Evolutionary conservation across 2,797 vertebrate species (phyloP).

Genomic region (Jordanella pulchra): DNA sequence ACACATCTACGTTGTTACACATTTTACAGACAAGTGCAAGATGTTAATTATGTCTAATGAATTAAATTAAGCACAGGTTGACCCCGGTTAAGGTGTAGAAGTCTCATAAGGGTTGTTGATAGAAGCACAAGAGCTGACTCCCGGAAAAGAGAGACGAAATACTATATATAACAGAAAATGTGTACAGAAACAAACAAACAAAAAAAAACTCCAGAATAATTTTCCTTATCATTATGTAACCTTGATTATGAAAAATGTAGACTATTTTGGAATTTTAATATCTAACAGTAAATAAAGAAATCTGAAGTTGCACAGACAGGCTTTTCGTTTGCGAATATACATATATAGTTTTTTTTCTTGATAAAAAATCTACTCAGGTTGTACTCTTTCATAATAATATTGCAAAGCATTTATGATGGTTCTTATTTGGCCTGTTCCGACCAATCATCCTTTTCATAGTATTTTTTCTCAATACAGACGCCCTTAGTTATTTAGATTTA

Average conservation of each 20-base stretch:
- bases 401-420: conserved; percentile 4
- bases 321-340: not conserved
- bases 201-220: not conserved
- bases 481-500: too few species aligned
- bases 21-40: conserved; percentile 5
- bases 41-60: conserved; percentile 8
- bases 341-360: too few species aligned
- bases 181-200: not conserved
- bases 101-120: not conserved
- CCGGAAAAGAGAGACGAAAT: not conserved
- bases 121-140: not conserved
- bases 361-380: conserved; percentile 4
- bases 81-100: conserved; percentile 1
- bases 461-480: conserved; percentile 37
- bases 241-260: not conserved
- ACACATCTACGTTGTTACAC: not conserved
- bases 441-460: conserved; percentile 3
- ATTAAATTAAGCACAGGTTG: conserved; percentile 3
- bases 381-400: conserved; percentile 13
- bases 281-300: too few species aligned
- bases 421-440: conserved; percentile 25
- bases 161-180: not conserved
- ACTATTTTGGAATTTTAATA: too few species aligned
- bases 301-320: not conserved
- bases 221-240: not conserved